Conservation (phyloP, 2,113 vertebrate genomes). For the Tragelaphus buxtoni region DNA sequence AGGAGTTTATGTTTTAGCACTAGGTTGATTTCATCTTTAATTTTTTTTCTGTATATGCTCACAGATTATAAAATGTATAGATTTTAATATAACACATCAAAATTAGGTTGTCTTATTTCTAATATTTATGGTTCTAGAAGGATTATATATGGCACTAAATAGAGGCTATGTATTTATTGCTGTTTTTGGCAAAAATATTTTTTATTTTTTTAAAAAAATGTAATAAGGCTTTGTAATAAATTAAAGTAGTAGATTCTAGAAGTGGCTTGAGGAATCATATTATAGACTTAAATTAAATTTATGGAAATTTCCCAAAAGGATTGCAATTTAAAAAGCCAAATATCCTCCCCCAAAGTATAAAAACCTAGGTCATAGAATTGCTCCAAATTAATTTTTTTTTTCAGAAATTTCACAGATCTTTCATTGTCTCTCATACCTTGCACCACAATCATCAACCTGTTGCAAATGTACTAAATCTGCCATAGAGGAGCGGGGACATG, state of each 20-base stretch:
- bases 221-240: not conserved
- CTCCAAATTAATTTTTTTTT: constrained; percentile 1
- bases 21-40: too few species aligned
- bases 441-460: constrained; percentile 18
- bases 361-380: not conserved
- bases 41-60: too few species aligned
- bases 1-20: too few species aligned
- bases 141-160: too few species aligned
- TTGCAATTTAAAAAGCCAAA: not conserved
- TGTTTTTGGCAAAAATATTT: constrained; percentile 31
- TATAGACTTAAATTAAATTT: constrained; percentile 38
- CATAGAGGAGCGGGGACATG: not conserved
- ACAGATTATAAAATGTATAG: too few species aligned
- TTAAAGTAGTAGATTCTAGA: constrained; percentile 28
- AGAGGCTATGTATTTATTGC: not conserved
- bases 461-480: not conserved
- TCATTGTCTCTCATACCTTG: not conserved
- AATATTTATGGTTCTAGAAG: too few species aligned
- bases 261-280: not conserved
- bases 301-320: not conserved
- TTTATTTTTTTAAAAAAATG: not conserved
- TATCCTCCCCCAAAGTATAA: not conserved
- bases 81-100: too few species aligned
- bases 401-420: not conserved
- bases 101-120: too few species aligned